phyloP scores from a whole-genome alignment of 2,888 invertebrate species.

The Ochlodes sylvanus region DNA sequence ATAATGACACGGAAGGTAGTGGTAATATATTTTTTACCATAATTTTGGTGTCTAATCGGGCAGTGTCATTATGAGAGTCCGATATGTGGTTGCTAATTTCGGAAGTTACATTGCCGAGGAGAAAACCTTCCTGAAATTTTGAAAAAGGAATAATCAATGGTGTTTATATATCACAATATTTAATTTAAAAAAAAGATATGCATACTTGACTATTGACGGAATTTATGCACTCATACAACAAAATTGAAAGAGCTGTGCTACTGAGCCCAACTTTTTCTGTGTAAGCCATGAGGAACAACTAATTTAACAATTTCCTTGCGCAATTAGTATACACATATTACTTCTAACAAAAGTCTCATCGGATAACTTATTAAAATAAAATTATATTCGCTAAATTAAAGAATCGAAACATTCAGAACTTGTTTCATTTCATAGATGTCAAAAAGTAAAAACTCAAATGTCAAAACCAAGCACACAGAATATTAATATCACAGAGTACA shows the following conservation, averaged over 20 bases:
- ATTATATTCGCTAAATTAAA: background rate
- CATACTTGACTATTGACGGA: slow-evolving; percentile 85
- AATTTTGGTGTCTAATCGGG: slow-evolving; percentile 86
- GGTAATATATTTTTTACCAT: slow-evolving; percentile 86
- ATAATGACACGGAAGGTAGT: slow-evolving; percentile 82
- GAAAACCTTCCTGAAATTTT: slow-evolving; percentile 83
- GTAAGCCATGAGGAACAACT: slow-evolving; percentile 62
- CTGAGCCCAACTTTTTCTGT: slow-evolving; percentile 82
- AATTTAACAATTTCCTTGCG: slow-evolving; percentile 13
- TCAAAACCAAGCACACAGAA: background rate
- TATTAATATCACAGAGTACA: too few species aligned
- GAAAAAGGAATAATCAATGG: slow-evolving; percentile 1
- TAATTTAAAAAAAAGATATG: slow-evolving; percentile 41
- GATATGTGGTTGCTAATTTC: slow-evolving; percentile 88
- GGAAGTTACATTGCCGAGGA: slow-evolving; percentile 87
- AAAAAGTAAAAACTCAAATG: background rate
- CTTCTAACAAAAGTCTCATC: background rate
- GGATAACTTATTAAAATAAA: background rate
- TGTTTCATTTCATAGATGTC: slow-evolving; percentile 6
- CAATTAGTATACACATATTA: slow-evolving; percentile 3
- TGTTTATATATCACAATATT: slow-evolving; percentile 3
- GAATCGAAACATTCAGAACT: background rate
- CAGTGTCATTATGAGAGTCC: slow-evolving; percentile 87
- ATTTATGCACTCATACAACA: slow-evolving; percentile 88
- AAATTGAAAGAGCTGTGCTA: slow-evolving; percentile 87